phyloP scores from a whole-genome alignment of 2,113 vertebrate species.

The Ceyx margarethae region DNA sequence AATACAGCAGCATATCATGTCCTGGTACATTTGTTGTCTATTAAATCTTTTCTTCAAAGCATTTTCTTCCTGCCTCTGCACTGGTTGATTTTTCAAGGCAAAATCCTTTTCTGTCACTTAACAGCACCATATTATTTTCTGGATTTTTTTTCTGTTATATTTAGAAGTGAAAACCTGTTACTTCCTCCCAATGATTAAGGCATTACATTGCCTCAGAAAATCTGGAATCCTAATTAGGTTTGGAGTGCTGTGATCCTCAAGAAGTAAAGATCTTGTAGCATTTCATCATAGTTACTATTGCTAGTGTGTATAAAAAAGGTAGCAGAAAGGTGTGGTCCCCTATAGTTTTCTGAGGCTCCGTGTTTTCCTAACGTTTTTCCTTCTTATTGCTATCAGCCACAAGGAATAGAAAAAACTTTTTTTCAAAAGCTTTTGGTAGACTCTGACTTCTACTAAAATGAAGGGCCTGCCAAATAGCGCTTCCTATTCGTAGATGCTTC shows the following conservation, averaged over 20 bases:
- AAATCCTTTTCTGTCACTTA: neutral
- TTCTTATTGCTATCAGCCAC: neutral
- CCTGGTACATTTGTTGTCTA: neutral
- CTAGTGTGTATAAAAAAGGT: neutral
- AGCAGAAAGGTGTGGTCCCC: neutral
- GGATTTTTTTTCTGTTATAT: neutral
- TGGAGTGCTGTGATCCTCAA: neutral
- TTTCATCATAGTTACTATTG: neutral
- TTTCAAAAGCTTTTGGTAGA: neutral
- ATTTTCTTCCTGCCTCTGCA: neutral
- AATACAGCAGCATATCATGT: neutral
- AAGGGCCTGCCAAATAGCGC: neutral
- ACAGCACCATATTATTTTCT: neutral
- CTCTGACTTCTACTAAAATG: neutral
- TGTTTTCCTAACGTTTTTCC: neutral
- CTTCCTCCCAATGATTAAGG: neutral
- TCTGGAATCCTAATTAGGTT: neutral
- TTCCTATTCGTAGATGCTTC: neutral
- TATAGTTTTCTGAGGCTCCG: neutral
- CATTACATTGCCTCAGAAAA: neutral
- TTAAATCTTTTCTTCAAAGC: neutral
- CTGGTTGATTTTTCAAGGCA: neutral
- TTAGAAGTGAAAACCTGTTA: neutral
- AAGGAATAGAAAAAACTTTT: neutral
- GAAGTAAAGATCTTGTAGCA: neutral